Percentiles rank a stretch among this genome's conserved stretches.
phyloP scores from a whole-genome alignment of 2,113 vertebrate species.

The Camarhynchus parvulus region DNA sequence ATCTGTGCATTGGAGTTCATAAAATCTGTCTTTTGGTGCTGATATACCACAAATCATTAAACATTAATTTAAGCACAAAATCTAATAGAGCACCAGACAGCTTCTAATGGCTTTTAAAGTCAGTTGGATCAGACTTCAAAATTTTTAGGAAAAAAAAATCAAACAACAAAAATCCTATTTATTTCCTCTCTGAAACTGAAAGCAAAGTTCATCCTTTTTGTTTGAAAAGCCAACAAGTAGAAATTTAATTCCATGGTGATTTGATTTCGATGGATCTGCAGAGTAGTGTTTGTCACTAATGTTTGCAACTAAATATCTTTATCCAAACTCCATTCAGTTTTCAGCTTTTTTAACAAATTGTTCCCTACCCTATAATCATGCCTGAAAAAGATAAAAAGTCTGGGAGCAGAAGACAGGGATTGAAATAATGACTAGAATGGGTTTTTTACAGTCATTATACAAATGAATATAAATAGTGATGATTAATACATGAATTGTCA shows the following conservation, averaged over 20 bases:
- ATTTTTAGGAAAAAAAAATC: neutral
- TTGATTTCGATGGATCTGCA: neutral
- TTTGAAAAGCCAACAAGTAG: neutral
- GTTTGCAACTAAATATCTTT: conserved; percentile 33
- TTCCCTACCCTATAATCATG: conserved; percentile 16
- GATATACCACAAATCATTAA: neutral
- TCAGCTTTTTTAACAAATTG: neutral
- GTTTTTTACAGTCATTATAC: neutral
- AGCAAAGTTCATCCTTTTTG: neutral
- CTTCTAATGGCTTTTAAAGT: neutral
- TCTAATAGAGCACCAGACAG: neutral
- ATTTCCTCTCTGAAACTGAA: neutral
- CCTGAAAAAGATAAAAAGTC: conserved; percentile 1
- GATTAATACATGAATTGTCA: neutral
- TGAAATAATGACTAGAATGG: conserved; percentile 21
- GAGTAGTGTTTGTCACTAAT: neutral
- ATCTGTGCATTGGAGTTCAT: neutral
- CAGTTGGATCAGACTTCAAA: neutral
- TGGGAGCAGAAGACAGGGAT: neutral
- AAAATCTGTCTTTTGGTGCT: neutral
- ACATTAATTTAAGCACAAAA: neutral
- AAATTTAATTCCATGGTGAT: neutral
- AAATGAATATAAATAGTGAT: conserved; percentile 32
- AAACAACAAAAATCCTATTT: neutral
- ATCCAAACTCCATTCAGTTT: neutral